Evolutionary conservation across 2,797 vertebrate genomes (phyloP).

Genomic region (Neosalanx taihuensis): DNA sequence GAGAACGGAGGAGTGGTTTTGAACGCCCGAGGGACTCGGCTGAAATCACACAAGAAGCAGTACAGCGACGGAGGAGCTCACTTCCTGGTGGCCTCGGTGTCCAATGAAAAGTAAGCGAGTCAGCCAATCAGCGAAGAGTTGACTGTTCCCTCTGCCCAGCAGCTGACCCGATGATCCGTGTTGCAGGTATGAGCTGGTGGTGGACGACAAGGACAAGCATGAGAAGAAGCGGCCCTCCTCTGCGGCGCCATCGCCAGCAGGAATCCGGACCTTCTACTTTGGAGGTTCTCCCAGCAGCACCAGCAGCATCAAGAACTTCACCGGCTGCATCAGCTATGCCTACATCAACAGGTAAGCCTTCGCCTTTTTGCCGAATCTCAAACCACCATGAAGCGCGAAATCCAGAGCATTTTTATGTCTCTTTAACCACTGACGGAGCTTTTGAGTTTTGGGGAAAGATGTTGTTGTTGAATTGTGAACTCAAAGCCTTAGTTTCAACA

Average conservation of each 20-base stretch:
- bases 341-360: conserved; percentile 89
- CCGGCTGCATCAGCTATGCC: conserved; percentile 92
- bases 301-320: conserved; percentile 86
- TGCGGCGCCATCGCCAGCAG: conserved; percentile 38
- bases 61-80: conserved; percentile 88
- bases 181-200: conserved; percentile 81
- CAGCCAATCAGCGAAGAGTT: neutral
- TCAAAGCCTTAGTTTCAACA: neutral
- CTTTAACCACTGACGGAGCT: neutral
- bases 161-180: neutral
- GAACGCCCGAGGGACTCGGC: conserved; percentile 79
- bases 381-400: neutral
- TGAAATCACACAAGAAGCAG: conserved; percentile 80
- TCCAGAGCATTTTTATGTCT: neutral
- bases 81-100: conserved; percentile 84
- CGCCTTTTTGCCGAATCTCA: no score
- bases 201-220: conserved; percentile 86
- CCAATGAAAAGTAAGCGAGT: conserved; percentile 78
- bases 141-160: neutral
- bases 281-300: conserved; percentile 84
- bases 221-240: conserved; percentile 67
- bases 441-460: neutral
- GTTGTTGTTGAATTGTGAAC: neutral
- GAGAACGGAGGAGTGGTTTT: conserved; percentile 88
- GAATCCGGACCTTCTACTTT: conserved; percentile 82